These are phyloP conservation scores for Drosophila leonis DNA, from an alignment of 2,888 invertebrate genomes.

Conservation along the genomic window DNA sequence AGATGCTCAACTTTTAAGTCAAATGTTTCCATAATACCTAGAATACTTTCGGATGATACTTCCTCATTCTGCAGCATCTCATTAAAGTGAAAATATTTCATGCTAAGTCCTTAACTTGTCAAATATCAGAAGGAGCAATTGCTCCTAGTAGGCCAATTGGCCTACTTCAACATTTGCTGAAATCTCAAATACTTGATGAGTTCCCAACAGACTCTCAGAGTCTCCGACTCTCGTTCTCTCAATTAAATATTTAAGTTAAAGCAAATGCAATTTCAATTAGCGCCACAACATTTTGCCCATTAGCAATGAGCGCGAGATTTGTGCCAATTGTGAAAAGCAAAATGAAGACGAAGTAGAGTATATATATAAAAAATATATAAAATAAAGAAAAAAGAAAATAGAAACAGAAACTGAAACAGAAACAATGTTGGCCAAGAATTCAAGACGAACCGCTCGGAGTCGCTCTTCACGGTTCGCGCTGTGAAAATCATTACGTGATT, in stretches of 20 bases:
- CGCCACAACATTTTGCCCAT: conserved; percentile 75
- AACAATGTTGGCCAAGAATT: conserved; percentile 64
- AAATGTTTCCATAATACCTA: neutral
- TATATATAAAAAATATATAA: conserved; percentile 5
- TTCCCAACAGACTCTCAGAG: neutral
- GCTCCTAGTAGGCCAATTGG: too few species aligned
- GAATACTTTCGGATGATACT: neutral
- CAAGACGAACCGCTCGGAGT: conserved; percentile 51
- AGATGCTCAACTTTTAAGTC: neutral
- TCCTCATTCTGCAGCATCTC: neutral
- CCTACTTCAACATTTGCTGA: neutral
- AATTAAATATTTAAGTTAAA: conserved; percentile 75
- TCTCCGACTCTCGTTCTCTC: conserved; percentile 29
- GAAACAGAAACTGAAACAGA: conserved; percentile 24
- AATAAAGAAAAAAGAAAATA: too few species aligned
- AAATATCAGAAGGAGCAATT: neutral
- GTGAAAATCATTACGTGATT: conserved; percentile 77
- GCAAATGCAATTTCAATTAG: conserved; percentile 79
- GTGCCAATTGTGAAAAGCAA: conserved; percentile 71
- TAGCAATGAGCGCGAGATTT: conserved; percentile 71
- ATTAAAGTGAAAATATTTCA: neutral
- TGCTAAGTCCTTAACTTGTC: neutral
- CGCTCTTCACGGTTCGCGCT: conserved; percentile 47
- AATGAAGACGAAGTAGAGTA: conserved; percentile 39
- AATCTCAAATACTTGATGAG: neutral